A percentile compares a stretch with the other conserved stretches of the same genome.
Conservation (phyloP, 2,888 invertebrate genomes). For the Tillus elongatus region DNA sequence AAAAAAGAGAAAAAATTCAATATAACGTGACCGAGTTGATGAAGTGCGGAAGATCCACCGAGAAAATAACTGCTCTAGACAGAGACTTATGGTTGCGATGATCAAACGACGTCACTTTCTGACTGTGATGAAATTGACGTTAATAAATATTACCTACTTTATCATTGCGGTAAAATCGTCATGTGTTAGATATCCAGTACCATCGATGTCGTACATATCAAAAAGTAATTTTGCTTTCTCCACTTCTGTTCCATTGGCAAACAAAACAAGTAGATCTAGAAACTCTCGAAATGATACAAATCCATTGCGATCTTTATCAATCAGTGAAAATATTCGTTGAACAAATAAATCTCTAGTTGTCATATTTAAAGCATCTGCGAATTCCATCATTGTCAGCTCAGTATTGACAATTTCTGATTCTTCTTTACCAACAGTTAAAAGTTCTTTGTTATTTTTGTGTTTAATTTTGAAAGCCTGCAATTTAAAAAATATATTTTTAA, state of each 20-base stretch:
- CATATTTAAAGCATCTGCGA: constrained; percentile 52
- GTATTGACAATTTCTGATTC: constrained; percentile 44
- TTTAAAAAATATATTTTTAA: constrained; percentile 2
- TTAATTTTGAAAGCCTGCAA: constrained; percentile 40
- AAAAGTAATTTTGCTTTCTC: constrained; percentile 48
- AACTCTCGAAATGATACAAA: constrained; percentile 55
- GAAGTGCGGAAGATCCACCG: too few relatives aligned
- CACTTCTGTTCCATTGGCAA: constrained; percentile 46
- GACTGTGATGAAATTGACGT: too few relatives aligned
- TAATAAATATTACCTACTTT: constrained; percentile 34
- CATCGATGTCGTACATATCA: constrained; percentile 50
- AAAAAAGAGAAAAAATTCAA: too few relatives aligned
- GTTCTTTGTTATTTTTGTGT: constrained; percentile 39
- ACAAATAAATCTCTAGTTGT: constrained; percentile 49
- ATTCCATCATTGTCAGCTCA: constrained; percentile 48
- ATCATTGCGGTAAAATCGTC: constrained; percentile 46
- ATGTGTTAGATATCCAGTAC: constrained; percentile 40
- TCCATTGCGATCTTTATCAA: constrained; percentile 51
- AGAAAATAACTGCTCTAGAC: too few relatives aligned
- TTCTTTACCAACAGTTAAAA: constrained; percentile 37
- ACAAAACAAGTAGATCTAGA: constrained; percentile 50
- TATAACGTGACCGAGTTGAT: too few relatives aligned
- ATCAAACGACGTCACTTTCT: too few relatives aligned
- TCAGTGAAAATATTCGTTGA: constrained; percentile 45
- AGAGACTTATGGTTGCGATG: too few relatives aligned